Conservation (phyloP, 2,888 invertebrate species). For the Chrysolina americana region DNA sequence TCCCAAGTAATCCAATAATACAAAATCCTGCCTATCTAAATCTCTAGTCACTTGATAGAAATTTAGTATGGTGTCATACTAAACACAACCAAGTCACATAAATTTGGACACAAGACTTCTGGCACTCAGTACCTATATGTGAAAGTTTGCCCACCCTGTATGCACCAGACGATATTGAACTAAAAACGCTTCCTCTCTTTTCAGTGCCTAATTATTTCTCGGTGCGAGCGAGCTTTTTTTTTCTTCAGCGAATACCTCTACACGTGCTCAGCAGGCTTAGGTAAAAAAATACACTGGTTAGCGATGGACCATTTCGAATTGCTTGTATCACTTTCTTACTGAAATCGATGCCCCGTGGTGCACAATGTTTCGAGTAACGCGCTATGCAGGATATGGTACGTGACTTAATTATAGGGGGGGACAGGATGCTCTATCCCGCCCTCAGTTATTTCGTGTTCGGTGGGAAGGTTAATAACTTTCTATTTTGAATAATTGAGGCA, state of each 20-base stretch:
- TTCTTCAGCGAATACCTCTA: not conserved
- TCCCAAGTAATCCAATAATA: too few relatives aligned
- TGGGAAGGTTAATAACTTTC: too few relatives aligned
- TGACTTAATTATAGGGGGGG: not conserved
- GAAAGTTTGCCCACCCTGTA: not conserved
- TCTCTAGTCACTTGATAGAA: too few relatives aligned
- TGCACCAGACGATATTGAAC: not conserved
- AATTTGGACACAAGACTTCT: too few relatives aligned
- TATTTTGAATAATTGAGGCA: too few relatives aligned
- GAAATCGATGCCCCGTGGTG: not conserved
- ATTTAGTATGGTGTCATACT: too few relatives aligned
- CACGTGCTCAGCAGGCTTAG: conserved; percentile 1
- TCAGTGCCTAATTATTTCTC: not conserved
- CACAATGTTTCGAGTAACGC: not conserved
- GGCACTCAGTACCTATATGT: too few relatives aligned
- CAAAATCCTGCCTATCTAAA: too few relatives aligned
- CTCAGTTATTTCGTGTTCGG: too few relatives aligned
- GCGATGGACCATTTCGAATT: not conserved
- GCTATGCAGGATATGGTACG: not conserved
- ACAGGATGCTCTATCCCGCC: too few relatives aligned
- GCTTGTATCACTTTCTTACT: not conserved
- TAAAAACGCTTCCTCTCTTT: not conserved
- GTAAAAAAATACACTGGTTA: conserved; percentile 5
- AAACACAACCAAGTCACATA: too few relatives aligned
- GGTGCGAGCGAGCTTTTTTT: not conserved